Base-by-base conservation (phyloP, 2,888 invertebrate genomes). In the Ornithoptera priamus region DNA sequence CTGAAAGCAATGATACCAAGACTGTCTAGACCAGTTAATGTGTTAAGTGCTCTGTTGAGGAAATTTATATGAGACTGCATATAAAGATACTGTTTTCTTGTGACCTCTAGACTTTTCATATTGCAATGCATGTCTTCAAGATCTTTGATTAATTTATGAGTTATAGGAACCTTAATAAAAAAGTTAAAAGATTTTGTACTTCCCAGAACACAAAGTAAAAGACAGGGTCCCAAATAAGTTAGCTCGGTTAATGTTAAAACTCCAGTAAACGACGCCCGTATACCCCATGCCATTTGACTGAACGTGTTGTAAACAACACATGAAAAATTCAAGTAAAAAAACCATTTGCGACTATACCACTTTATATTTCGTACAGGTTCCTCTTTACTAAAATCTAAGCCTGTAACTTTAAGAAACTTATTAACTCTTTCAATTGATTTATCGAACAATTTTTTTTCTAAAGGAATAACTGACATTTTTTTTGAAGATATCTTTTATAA, bases 1-100 rank as follows among this genome's bases (percentile, higher is more conserved):
- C 62, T 22, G 62, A 71, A 71, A 12, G 65, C 62, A 50, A 68
- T 42, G 46, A 71, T 62, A 20, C 70, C 62, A 12, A 63, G 36
- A 36, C 22, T 20, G n/a, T 59, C 50, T 17, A 62, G 53, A 50
- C 20, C 18, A 17, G 50, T 22, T n/a, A 70, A 63, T 4, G 15
- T 53, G 53, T 63, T 62, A 1, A 70, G 62, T 22, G 66, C 62
- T 63, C 18, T 66, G 59, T 59, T 53, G 18, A 70, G 66, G 58
- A 66, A 62, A 22, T 17, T 63, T 56, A 70, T 50, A 17, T 53
- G 57, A 42, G 1, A 22, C 22, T 30, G 46, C 58, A 66, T 36
- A 53, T 53, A 65, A 1, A 17, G 4, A 24, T 63, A 36, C 24
- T 53, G 50, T n/a, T 59, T 53, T 18, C 36, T 59, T 0, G 39